Base-by-base conservation (phyloP, 1,140 invertebrate genomes). In the Cherax quadricarinatus region DNA sequence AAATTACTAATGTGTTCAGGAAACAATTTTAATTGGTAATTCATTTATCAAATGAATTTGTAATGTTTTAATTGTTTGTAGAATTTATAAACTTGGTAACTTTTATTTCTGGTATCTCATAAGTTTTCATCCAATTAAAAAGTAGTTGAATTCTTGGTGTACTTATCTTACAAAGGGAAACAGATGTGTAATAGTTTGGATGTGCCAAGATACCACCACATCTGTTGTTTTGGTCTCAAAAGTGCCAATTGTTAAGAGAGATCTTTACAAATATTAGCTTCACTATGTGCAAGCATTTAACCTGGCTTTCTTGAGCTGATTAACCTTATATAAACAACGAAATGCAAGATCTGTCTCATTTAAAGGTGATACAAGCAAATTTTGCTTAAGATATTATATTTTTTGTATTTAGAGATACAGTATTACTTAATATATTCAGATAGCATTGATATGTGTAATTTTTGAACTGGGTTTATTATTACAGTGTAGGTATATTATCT, bases 351-450 rank as follows among this genome's bases (percentile, higher is more conserved):
- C 24, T 75, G 24, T 75, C 21, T 75, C 70, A 30, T 30, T 3
- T 16, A 21, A 30, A 12, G 21, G 70, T 75, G 70, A 30, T 75
- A 75, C 70, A 75, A 41, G 70, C 30, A 6, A 75, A 75, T 6
- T 9, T 75, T n/a, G 70, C 70, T 21, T 30, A 75, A 75, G n/a
- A 75, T 18, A 66, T 10, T 75, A 24, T 70, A 70, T 75, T 75
- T 75, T 75, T 75, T 75, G n/a, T 75, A 75, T 30, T 30, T 75
- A 75, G 70, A 75, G 70, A 30, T 75, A 75, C 30, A 41, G 30
- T 41, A 41, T 75, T 75, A 4, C 70, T 30, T 75, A 30, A 75
- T 75, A 10, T 75, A 75, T 75, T 75, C 3, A 16, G 9, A 30
- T 10, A 7, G 9, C 24, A 75, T 75, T 9, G 41, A 9, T 9